Evolutionary conservation across 2,113 vertebrate species (phyloP).

Genomic region (Onychostruthus taczanowskii): DNA sequence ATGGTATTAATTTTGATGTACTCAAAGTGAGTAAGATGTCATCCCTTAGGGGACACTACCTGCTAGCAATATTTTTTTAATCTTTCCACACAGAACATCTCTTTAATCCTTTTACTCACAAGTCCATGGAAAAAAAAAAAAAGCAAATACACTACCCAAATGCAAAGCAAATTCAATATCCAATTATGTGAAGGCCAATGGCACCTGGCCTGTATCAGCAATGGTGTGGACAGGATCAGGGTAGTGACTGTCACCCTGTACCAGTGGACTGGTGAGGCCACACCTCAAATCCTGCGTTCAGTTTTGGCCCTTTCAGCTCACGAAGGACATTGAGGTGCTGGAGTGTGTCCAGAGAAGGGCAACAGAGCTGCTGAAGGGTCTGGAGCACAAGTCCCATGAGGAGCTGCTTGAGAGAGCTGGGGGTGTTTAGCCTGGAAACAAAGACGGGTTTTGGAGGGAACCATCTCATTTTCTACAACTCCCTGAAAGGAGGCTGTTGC

Average conservation of each 20-base stretch:
- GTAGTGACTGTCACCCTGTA: rapidly evolving
- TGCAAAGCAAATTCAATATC: neutral
- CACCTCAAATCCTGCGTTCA: neutral
- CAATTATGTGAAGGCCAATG: neutral
- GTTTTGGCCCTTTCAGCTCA: neutral
- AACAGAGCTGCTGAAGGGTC: neutral
- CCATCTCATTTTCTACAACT: neutral
- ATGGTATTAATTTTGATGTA: neutral
- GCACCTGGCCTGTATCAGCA: neutral
- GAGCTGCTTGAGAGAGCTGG: neutral
- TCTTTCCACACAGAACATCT: neutral
- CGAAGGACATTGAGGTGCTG: neutral
- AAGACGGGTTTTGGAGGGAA: neutral
- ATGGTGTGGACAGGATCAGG: neutral
- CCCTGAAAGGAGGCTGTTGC: neutral
- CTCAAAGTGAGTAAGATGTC: neutral
- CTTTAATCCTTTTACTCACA: neutral
- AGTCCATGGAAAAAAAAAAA: neutral
- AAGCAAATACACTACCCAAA: neutral
- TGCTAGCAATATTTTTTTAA: neutral
- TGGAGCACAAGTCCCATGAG: neutral
- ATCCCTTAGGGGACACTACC: neutral
- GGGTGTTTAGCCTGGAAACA: neutral
- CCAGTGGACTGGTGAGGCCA: neutral
- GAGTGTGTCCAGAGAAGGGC: neutral